Evolutionary conservation across 1,140 invertebrate genomes (phyloP).

Genomic region (Drosophila chauvacae): DNA sequence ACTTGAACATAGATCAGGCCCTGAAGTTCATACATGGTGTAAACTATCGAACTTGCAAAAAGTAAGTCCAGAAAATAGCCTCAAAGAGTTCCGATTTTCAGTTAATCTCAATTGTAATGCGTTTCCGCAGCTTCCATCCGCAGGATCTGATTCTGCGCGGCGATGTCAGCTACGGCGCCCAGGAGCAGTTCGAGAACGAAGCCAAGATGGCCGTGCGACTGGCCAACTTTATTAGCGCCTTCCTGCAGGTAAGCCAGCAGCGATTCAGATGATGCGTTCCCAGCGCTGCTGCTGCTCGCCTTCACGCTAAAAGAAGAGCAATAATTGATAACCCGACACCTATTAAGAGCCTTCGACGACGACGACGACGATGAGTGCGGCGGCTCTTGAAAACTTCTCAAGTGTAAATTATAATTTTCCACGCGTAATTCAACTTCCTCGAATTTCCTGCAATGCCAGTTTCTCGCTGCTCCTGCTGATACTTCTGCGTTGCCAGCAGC

Average conservation of each 20-base stretch:
- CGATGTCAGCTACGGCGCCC: slow-evolving; percentile 93
- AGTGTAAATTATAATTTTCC: slow-evolving; percentile 84
- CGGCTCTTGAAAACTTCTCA: slow-evolving; percentile 81
- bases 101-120: slow-evolving; percentile 5
- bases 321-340: slow-evolving; percentile 83
- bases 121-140: slow-evolving; percentile 87
- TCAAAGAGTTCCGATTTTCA: slow-evolving; percentile 10
- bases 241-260: slow-evolving; percentile 90
- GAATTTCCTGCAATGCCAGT: slow-evolving; percentile 82
- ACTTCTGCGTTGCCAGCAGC: slow-evolving; percentile 52
- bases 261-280: slow-evolving; percentile 42
- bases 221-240: slow-evolving; percentile 97
- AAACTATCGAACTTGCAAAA: slow-evolving; percentile 89
- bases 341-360: slow-evolving; percentile 78
- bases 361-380: slow-evolving; percentile 52
- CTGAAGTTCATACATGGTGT: slow-evolving; percentile 91
- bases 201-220: slow-evolving; percentile 97
- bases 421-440: slow-evolving; percentile 84
- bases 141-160: slow-evolving; percentile 91
- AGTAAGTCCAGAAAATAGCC: slow-evolving; percentile 52
- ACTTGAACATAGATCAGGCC: slow-evolving; percentile 90
- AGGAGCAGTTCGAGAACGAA: slow-evolving; percentile 96
- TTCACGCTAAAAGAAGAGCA: slow-evolving; percentile 79
- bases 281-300: slow-evolving; percentile 43
- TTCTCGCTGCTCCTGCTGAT: slow-evolving; percentile 36